Evolutionary conservation across 2,888 invertebrate species (phyloP), one percentile per base, ranked within the genome.

Genomic region (Caenorhabditis japonica): DNA sequence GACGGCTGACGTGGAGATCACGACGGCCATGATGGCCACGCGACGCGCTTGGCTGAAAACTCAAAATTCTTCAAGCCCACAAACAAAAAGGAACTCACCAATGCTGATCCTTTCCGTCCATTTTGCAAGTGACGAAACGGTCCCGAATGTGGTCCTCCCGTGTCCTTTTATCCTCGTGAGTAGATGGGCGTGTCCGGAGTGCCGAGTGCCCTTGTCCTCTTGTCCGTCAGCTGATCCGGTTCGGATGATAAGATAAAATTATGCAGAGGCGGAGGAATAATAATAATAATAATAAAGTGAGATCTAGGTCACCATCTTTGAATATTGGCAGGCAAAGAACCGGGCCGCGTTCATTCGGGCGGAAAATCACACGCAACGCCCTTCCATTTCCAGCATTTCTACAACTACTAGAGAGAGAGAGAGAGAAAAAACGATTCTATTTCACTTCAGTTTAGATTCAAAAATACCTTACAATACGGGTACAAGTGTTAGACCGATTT

Each of bases 1-100:
- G n/a, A 80, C 78, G 21, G 82, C 79, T 4, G 74, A 64, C 4
- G 82, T 82, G 49, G 76, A 76, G 21, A 82, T 58, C 5, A 74
- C 76, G 41, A 79, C 75, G 15, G 82, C 79, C 15, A 66, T 33
- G 52, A 82, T 75, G 5, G 82, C 82, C 25, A 78, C 60, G 23
- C 72, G 69, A n/a, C 77, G 68, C 70, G 77, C 75, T n/a, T 75
- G 66, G 36, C 79, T 77, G 73, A 12, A 77, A 75, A 34, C 30
- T 7, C 7, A 30, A 30, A 30, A 7, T 10, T 30, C 5, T 30
- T 30, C 7, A 30, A 30, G 10, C 30, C 5, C 5, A 30, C 5
- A 30, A 10, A 30, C 7, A 30, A 30, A 10, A 10, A 30, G 30
- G 30, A 23, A 64, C 64, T 56, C 49, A 64, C 64, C 47, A 64